These are phyloP conservation scores for Myotis brandtii DNA, from an alignment of 2,113 vertebrate genomes.

Conservation along the genomic window DNA sequence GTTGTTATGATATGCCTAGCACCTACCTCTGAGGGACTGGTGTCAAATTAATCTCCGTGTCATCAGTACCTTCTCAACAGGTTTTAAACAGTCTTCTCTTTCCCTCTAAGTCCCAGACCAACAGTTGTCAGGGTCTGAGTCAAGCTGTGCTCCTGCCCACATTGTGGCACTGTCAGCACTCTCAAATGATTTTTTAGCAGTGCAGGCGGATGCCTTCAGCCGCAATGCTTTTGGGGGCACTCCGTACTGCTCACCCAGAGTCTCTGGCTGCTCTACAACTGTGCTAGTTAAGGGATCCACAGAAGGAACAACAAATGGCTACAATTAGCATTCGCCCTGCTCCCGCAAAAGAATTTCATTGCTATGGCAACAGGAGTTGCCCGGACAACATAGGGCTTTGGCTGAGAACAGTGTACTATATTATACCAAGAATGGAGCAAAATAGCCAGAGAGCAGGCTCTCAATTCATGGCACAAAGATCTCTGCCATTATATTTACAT, in stretches of 20 bases:
- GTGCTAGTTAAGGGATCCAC: constrained; percentile 84
- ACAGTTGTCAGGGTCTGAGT: constrained; percentile 82
- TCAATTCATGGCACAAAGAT: neutral
- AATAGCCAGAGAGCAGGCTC: constrained; percentile 7
- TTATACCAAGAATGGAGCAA: constrained; percentile 61
- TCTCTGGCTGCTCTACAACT: constrained; percentile 83
- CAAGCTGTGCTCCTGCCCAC: constrained; percentile 80
- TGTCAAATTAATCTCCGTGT: constrained; percentile 83
- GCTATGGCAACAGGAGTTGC: constrained; percentile 87
- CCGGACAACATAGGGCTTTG: constrained; percentile 81
- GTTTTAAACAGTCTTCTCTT: constrained; percentile 76
- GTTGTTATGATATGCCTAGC: constrained; percentile 77
- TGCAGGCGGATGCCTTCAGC: constrained; percentile 84
- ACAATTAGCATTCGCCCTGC: constrained; percentile 81
- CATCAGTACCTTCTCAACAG: constrained; percentile 79
- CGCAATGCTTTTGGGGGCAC: constrained; percentile 80
- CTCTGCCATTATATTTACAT: constrained; percentile 61
- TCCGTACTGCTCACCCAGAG: constrained; percentile 82
- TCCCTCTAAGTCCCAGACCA: constrained; percentile 78
- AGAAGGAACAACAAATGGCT: constrained; percentile 82
- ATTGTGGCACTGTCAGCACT: constrained; percentile 78
- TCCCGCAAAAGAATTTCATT: constrained; percentile 83
- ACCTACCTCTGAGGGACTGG: constrained; percentile 75
- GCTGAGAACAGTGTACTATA: constrained; percentile 73
- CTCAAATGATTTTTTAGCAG: constrained; percentile 81